phyloP scores from a whole-genome alignment of 1,140 invertebrate species.

The Drosophila ercepeae region DNA sequence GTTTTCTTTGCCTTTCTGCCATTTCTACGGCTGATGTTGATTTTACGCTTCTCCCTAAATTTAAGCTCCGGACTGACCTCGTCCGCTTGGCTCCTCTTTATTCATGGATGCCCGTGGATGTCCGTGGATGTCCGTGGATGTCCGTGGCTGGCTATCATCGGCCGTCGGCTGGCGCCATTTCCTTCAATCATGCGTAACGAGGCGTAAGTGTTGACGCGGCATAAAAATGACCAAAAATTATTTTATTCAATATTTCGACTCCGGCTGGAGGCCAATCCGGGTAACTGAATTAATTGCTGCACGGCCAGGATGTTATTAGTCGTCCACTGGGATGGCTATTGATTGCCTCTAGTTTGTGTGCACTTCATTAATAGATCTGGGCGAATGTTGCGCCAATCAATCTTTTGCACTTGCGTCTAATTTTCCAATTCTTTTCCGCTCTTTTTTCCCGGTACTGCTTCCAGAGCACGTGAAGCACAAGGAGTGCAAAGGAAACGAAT shows the following conservation, averaged over 20 bases:
- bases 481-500: conserved; percentile 15
- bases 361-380: conserved; percentile 69
- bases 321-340: conserved; percentile 29
- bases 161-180: conserved; percentile 24
- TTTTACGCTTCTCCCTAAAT: conserved; percentile 55
- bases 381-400: conserved; percentile 75
- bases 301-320: conserved; percentile 40
- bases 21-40: conserved; percentile 34
- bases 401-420: conserved; percentile 74
- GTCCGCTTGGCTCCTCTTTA: conserved; percentile 9
- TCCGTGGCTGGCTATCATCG: conserved; percentile 47
- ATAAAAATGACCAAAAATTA: conserved; percentile 72
- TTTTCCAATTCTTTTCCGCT: conserved; percentile 47
- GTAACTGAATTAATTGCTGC: conserved; percentile 64
- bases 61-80: conserved; percentile 23
- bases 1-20: conserved; percentile 61
- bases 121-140: no score
- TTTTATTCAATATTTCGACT: conserved; percentile 72
- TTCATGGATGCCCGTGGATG: conserved; percentile 32
- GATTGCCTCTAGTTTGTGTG: conserved; percentile 51
- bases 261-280: conserved; percentile 4
- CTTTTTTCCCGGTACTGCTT: background rate
- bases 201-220: conserved; percentile 80
- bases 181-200: conserved; percentile 68
- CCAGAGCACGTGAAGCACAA: conserved; percentile 20